Evolutionary conservation across 2,113 vertebrate species (phyloP).

Genomic region (Cygnus atratus): DNA sequence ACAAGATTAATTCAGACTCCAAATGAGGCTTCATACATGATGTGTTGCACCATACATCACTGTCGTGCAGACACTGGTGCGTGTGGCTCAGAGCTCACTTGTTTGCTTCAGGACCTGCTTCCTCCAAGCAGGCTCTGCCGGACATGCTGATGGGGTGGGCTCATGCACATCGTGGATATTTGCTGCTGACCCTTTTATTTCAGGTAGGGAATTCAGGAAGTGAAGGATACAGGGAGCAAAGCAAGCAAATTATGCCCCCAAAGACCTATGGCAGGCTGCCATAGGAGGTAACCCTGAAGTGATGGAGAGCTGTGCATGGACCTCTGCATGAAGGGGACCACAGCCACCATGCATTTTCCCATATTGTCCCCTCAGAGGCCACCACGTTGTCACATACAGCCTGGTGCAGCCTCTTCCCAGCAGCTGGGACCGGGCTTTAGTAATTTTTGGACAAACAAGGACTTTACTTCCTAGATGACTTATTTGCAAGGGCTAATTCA

Average conservation of each 20-base stretch:
- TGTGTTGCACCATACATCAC: background rate
- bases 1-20: background rate
- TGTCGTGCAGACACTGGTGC: background rate
- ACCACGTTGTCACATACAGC: background rate
- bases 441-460: background rate
- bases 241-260: background rate
- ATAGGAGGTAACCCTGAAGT: background rate
- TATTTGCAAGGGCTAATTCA: slow-evolving; percentile 1
- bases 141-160: fast-evolving
- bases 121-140: fast-evolving
- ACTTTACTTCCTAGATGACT: background rate
- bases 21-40: background rate
- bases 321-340: background rate
- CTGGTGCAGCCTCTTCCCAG: background rate
- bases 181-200: background rate
- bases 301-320: background rate
- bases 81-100: background rate
- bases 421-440: background rate
- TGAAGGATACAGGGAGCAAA: background rate
- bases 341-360: fast-evolving
- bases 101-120: background rate
- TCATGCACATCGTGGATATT: no score
- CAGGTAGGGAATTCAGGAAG: background rate
- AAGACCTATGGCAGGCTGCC: fast-evolving
- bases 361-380: background rate